Conservation (phyloP, 2,113 vertebrate species). For the Pachyramphus minor region DNA sequence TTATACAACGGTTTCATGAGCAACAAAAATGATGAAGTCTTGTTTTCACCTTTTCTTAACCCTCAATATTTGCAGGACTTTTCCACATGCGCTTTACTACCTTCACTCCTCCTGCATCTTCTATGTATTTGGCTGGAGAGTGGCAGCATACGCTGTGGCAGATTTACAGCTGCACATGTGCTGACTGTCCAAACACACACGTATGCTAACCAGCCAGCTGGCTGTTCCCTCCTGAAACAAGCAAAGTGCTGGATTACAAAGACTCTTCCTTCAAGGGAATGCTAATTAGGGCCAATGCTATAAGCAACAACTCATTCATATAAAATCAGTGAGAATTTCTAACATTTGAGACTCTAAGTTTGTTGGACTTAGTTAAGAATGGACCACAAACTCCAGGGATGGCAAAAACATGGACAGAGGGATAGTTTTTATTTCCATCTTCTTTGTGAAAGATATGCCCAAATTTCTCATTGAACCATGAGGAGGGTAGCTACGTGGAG, state of each 20-base stretch:
- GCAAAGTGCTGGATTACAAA: background rate
- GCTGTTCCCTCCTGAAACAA: background rate
- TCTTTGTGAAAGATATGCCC: background rate
- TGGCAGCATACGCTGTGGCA: background rate
- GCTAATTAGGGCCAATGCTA: rapidly evolving
- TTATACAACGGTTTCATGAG: background rate
- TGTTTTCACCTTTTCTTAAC: background rate
- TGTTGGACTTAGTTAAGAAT: background rate
- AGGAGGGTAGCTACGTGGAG: background rate
- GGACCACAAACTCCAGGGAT: background rate
- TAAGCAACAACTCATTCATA: background rate
- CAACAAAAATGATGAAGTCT: background rate
- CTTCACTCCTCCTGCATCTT: background rate
- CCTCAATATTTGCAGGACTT: background rate
- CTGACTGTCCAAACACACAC: background rate
- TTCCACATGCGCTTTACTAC: background rate
- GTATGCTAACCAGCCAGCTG: background rate
- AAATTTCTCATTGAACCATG: background rate
- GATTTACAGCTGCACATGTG: slow-evolving; percentile 1
- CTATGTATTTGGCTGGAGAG: background rate
- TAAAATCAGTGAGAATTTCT: background rate
- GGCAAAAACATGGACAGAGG: background rate
- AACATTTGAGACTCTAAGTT: background rate
- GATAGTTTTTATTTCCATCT: background rate
- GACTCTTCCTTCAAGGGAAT: background rate